A percentile compares a stretch with the other conserved stretches of the same genome.
These are phyloP conservation scores for Dendrolimus punctatus DNA, from an alignment of 1,140 invertebrate genomes.

Conservation along the genomic window DNA sequence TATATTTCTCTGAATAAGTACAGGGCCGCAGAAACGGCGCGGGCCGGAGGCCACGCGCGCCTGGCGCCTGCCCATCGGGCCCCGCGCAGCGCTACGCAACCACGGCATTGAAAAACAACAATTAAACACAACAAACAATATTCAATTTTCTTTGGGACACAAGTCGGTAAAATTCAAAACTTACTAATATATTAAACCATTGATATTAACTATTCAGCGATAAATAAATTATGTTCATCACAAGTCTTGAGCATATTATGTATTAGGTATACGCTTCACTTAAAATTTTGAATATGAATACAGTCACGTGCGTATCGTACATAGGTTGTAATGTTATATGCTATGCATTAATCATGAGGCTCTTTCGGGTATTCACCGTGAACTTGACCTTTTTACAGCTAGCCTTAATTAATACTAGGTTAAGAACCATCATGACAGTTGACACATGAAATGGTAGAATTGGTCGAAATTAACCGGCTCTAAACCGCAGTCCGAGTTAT, in stretches of 20 bases:
- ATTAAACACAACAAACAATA: not conserved
- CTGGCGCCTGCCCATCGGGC: not conserved
- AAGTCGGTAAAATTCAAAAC: too few relatives aligned
- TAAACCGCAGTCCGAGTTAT: slow-evolving; percentile 38
- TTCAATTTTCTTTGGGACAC: too few relatives aligned
- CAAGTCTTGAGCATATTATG: not conserved
- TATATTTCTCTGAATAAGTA: slow-evolving; percentile 29
- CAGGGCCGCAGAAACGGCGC: slow-evolving; percentile 8
- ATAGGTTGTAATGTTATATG: slow-evolving; percentile 19
- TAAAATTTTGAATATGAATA: slow-evolving; percentile 9
- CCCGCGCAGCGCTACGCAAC: not conserved
- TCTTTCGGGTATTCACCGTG: slow-evolving; percentile 29
- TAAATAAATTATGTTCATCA: too few relatives aligned
- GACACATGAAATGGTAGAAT: slow-evolving; percentile 67
- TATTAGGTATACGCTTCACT: not conserved
- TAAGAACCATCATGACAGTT: slow-evolving; percentile 50
- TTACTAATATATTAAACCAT: too few relatives aligned
- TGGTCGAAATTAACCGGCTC: slow-evolving; percentile 66
- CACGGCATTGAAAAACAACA: slow-evolving; percentile 1
- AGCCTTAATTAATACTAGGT: slow-evolving; percentile 9
- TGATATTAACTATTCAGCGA: too few relatives aligned
- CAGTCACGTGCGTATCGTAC: slow-evolving; percentile 1
- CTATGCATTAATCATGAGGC: slow-evolving; percentile 28
- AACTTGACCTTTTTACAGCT: slow-evolving; percentile 31
- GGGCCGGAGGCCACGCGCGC: slow-evolving; percentile 5